Evolutionary conservation across 2,797 vertebrate genomes (phyloP).

Genomic region (Lacerta agilis): DNA sequence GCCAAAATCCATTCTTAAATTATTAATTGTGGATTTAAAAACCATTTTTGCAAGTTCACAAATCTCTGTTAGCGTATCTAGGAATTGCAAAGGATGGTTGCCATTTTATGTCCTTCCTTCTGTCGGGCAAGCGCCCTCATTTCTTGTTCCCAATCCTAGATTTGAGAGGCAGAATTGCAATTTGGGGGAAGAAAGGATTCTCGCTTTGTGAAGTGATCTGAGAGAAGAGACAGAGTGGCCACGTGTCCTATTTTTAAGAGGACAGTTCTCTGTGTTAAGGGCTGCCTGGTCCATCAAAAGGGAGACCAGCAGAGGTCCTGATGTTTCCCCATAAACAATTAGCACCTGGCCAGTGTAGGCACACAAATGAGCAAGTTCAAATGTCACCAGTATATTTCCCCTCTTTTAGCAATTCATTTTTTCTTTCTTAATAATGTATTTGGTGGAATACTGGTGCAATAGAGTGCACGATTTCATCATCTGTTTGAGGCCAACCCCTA

Average conservation of each 20-base stretch:
- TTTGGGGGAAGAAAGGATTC: not conserved
- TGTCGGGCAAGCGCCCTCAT: too few species aligned
- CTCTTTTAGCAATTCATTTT: too few species aligned
- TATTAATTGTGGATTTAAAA: slow-evolving; percentile 42
- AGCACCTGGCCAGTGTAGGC: too few species aligned
- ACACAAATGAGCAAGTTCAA: too few species aligned
- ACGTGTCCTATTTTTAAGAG: too few species aligned
- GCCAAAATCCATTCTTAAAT: slow-evolving; percentile 30
- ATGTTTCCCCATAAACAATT: too few species aligned
- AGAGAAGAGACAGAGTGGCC: not conserved
- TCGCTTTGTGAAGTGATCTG: not conserved
- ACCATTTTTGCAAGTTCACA: slow-evolving; percentile 2
- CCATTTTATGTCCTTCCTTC: not conserved
- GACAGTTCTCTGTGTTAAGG: too few species aligned
- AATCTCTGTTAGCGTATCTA: not conserved
- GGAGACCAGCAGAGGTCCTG: too few species aligned
- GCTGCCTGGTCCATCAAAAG: too few species aligned
- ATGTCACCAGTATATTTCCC: too few species aligned
- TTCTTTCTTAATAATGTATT: too few species aligned
- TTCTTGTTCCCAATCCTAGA: not conserved
- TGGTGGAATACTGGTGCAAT: not conserved
- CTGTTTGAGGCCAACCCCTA: not conserved
- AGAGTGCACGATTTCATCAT: not conserved
- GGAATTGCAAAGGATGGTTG: not conserved
- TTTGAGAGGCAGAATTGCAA: not conserved